Evolutionary conservation across 2,113 vertebrate genomes (phyloP).

Genomic region (Oreocharis arfaki): DNA sequence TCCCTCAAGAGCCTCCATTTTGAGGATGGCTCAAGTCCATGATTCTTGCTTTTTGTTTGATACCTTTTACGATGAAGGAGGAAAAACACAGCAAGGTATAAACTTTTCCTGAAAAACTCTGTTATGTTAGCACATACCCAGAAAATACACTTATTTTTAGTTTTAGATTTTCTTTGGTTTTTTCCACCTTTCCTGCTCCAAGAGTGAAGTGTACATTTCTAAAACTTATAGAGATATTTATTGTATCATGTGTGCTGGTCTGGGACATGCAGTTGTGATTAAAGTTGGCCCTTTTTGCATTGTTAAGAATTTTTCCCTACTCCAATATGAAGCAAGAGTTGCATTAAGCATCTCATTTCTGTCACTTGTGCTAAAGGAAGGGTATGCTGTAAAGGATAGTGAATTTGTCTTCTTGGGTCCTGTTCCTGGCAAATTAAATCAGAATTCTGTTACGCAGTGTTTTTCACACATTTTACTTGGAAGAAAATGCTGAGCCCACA

Average conservation of each 20-base stretch:
- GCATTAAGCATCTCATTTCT: constrained; percentile 21
- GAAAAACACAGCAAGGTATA: neutral
- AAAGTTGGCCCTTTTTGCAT: neutral
- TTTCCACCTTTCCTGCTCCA: neutral
- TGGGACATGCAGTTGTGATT: neutral
- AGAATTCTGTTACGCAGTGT: neutral
- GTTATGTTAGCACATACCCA: neutral
- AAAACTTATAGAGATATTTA: constrained; percentile 43
- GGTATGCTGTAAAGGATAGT: neutral
- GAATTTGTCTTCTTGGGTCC: constrained; percentile 19
- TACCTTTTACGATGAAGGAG: neutral
- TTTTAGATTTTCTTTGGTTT: neutral
- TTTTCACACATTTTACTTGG: neutral
- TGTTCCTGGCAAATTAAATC: neutral
- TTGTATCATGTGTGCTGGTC: neutral
- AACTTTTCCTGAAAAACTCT: neutral
- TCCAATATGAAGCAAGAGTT: neutral
- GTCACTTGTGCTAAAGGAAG: constrained; percentile 13
- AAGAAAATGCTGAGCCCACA: constrained; percentile 23
- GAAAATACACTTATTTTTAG: neutral
- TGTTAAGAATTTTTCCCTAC: neutral
- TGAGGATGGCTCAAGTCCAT: neutral
- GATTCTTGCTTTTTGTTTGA: neutral
- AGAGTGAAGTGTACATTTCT: neutral
- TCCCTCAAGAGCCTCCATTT: neutral